These are phyloP conservation scores for Synanthedon myopaeformis DNA, from an alignment of 2,888 invertebrate species.

Conservation along the genomic window DNA sequence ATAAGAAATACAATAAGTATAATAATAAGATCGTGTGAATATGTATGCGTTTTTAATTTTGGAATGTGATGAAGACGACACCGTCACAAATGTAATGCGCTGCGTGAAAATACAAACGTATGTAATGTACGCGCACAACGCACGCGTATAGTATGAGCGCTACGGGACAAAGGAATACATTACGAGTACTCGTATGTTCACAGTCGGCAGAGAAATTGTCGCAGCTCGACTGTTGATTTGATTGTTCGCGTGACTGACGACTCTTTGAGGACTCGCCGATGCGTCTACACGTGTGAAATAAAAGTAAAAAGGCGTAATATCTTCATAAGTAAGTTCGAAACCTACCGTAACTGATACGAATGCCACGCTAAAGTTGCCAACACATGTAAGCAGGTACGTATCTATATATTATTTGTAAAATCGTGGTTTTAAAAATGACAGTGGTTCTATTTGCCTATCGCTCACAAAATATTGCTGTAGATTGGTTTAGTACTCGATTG, in stretches of 20 bases:
- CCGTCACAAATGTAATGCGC: conserved; percentile 16
- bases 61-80: background rate
- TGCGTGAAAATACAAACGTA: background rate
- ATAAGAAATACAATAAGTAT: too few species aligned
- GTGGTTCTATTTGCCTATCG: too few species aligned
- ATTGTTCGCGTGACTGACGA: conserved; percentile 25
- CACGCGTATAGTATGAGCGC: conserved; percentile 5
- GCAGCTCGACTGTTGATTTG: conserved; percentile 33
- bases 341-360: conserved; percentile 26
- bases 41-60: background rate
- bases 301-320: conserved; percentile 18
- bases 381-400: too few species aligned
- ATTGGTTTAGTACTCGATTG: too few species aligned
- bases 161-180: conserved; percentile 23
- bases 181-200: conserved; percentile 3
- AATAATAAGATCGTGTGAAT: too few species aligned
- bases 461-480: too few species aligned
- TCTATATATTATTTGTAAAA: too few species aligned
- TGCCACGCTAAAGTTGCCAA: conserved; percentile 2
- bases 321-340: conserved; percentile 31
- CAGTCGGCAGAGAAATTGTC: conserved; percentile 36
- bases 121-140: background rate
- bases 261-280: background rate
- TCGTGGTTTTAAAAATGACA: too few species aligned
- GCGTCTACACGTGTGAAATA: background rate